These are phyloP conservation scores for Dicyrtomina minuta DNA, from an alignment of 2,888 invertebrate genomes.

Conservation along the genomic window DNA sequence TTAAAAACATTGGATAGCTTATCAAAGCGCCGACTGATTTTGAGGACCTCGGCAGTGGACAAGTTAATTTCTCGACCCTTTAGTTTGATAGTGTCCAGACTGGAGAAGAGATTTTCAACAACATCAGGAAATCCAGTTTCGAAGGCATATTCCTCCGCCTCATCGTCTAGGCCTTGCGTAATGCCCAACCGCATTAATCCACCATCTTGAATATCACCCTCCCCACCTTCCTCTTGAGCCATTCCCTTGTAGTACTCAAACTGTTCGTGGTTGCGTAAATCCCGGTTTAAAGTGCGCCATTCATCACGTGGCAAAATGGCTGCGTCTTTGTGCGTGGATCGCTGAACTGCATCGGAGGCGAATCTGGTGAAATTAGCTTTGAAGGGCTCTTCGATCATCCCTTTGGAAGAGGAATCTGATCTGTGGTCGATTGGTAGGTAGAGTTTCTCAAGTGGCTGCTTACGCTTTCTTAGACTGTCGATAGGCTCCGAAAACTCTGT, in stretches of 20 bases:
- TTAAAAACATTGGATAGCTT: constrained; percentile 48
- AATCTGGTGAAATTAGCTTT: constrained; percentile 39
- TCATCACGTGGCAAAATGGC: constrained; percentile 41
- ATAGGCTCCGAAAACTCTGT: not conserved
- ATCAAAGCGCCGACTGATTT: constrained; percentile 42
- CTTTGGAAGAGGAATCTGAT: constrained; percentile 29
- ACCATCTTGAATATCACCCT: constrained; percentile 34
- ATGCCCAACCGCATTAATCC: constrained; percentile 21
- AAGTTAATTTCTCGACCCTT: constrained; percentile 17
- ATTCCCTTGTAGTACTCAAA: constrained; percentile 32
- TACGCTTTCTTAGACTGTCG: constrained; percentile 15
- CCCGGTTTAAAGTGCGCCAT: constrained; percentile 46
- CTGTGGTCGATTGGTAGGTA: constrained; percentile 23
- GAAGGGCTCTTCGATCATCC: constrained; percentile 43
- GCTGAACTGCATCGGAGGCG: constrained; percentile 39
- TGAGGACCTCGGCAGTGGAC: constrained; percentile 1
- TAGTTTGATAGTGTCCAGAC: constrained; percentile 40
- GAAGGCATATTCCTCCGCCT: constrained; percentile 47
- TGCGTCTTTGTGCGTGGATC: constrained; percentile 40
- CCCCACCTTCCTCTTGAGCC: constrained; percentile 49
- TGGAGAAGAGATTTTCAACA: constrained; percentile 44
- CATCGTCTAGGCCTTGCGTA: constrained; percentile 44
- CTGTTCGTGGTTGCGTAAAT: constrained; percentile 42
- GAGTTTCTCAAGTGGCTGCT: constrained; percentile 7
- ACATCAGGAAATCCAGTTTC: constrained; percentile 46